Evolutionary conservation across 1,140 invertebrate species (phyloP).

Genomic region (Phymorhynchus buccinoides): DNA sequence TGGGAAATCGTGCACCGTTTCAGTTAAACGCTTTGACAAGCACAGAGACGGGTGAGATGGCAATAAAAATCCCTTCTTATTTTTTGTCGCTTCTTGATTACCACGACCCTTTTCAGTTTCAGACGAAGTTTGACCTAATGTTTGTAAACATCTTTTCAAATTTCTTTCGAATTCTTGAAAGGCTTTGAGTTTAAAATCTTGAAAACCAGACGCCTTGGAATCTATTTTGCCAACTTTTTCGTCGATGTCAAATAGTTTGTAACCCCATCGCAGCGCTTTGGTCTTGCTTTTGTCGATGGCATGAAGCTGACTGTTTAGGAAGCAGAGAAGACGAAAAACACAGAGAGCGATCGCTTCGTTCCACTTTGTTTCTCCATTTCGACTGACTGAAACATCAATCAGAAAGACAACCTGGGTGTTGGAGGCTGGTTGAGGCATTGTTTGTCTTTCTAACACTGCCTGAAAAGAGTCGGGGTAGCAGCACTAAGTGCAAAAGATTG

Average conservation of each 20-base stretch:
- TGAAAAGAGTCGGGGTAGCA: background rate
- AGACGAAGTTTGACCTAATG: background rate
- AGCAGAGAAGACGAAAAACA: conserved; percentile 32
- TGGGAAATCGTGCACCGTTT: conserved; percentile 58
- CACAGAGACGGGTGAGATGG: conserved; percentile 37
- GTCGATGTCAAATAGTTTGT: conserved; percentile 59
- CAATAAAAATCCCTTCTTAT: background rate
- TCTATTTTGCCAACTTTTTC: conserved; percentile 31
- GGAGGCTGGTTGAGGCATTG: conserved; percentile 17
- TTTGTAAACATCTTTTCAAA: conserved; percentile 30
- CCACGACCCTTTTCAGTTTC: background rate
- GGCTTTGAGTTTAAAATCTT: conserved; percentile 58
- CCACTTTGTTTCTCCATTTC: conserved; percentile 13
- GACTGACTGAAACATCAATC: conserved; percentile 17
- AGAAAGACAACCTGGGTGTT: conserved; percentile 26
- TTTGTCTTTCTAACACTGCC: background rate
- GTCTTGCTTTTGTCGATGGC: conserved; percentile 4
- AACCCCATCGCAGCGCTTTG: conserved; percentile 57
- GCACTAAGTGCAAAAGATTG: too few species aligned
- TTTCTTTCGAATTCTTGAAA: conserved; percentile 66
- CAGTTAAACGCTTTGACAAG: conserved; percentile 52
- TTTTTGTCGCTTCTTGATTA: background rate
- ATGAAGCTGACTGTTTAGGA: conserved; percentile 3
- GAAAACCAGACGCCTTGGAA: conserved; percentile 42
- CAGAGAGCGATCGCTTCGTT: conserved; percentile 20